Evolutionary conservation across 2,113 vertebrate genomes (phyloP).

Genomic region (Enhydra lutris): DNA sequence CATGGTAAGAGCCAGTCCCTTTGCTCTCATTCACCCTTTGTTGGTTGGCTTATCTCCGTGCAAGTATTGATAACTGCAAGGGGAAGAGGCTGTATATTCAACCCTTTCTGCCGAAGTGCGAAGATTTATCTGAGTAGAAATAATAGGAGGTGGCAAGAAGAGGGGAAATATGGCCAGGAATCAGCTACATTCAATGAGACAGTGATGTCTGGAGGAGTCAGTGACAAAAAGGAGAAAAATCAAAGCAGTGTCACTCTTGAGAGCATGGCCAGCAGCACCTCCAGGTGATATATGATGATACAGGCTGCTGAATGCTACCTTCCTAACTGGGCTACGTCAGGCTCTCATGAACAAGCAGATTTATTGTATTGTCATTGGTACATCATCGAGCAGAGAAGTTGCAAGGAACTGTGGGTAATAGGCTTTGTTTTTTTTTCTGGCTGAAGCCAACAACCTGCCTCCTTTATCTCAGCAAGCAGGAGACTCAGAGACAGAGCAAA

Average conservation of each 20-base stretch:
- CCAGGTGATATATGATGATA: not conserved
- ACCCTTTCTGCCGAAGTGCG: slow-evolving; percentile 20
- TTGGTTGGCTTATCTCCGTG: not conserved
- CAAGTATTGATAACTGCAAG: slow-evolving; percentile 39
- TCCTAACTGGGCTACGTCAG: not conserved
- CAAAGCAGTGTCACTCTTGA: not conserved
- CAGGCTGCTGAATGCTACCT: not conserved
- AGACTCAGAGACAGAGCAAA: not conserved
- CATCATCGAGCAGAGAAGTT: not conserved
- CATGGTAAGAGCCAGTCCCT: not conserved
- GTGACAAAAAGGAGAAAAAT: slow-evolving; percentile 52
- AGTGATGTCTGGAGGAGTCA: slow-evolving; percentile 47
- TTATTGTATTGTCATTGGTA: slow-evolving; percentile 48
- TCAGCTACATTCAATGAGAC: slow-evolving; percentile 20
- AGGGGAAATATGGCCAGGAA: slow-evolving; percentile 37
- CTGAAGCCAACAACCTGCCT: not conserved
- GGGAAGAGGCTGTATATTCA: slow-evolving; percentile 52
- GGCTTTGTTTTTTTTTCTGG: not conserved
- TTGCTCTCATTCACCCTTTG: not conserved
- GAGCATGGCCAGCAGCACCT: not conserved
- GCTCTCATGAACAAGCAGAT: slow-evolving; percentile 23
- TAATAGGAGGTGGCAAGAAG: slow-evolving; percentile 46
- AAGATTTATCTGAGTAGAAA: slow-evolving; percentile 58
- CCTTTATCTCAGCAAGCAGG: slow-evolving; percentile 48
- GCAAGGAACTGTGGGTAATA: not conserved